Evolutionary conservation across 2,888 invertebrate species (phyloP), one percentile per base, ranked within the genome.

Genomic region (Neoitamus cyanurus): DNA sequence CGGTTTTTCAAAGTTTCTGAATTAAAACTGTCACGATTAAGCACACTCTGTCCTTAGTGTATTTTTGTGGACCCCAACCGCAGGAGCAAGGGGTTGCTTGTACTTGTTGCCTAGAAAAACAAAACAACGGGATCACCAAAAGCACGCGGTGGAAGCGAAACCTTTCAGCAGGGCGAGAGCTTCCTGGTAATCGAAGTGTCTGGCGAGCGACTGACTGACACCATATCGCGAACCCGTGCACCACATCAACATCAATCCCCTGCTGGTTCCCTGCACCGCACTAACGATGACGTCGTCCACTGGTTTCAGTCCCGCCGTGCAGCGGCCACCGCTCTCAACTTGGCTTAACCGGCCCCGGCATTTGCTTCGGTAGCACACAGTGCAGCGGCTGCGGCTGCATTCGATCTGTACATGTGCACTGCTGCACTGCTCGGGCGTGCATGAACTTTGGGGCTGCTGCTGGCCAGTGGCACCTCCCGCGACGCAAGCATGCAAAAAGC

Each of bases 121-220:
- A 25, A 25, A 58, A 25, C 15, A 58, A 20, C 58, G 6, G 42
- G 15, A 42, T 42, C 58, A 48, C 48, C 48, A 20, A 25, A 2
- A 42, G n/a, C 42, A 42, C 42, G 42, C 42, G 42, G 42, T 15
- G 42, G 42, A n/a, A 42, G 42, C 42, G n/a, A n/a, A 42, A 42
- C 42, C 42, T 4, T 42, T 42, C n/a, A 48, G 15, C 9, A 9
- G 58, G 25, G 6, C 11, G 1, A 15, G 58, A 15, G 9, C 58
- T 58, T 58, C 58, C 58, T 9, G 58, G 25, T 25, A 58, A 58
- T 58, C 25, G 36, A 69, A 68, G 31, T 25, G 68, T 30, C 82
- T 36, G 36, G 34, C 82, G 82, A 82, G 82, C 68, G 25, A 36
- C 82, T 78, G 78, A 78, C 78, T 82, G 82, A 82, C 58, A 58